phyloP scores from a whole-genome alignment of 2,113 vertebrate genomes.

The Centrocercus urophasianus region DNA sequence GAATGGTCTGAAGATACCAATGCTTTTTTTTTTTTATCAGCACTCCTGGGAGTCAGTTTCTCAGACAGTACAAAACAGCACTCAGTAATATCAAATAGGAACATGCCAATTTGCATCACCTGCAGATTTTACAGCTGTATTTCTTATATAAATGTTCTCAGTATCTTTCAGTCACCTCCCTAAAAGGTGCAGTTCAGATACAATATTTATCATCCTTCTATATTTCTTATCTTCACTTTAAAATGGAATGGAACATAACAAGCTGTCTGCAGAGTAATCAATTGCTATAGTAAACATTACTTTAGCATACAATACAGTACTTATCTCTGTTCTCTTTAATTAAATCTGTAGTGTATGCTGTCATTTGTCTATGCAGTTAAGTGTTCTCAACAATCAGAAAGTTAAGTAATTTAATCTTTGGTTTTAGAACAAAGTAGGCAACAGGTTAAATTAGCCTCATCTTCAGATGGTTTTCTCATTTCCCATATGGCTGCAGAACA shows the following conservation, averaged over 20 bases:
- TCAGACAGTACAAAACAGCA: not conserved
- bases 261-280: conserved; percentile 49
- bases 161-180: conserved; percentile 29
- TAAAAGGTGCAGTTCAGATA: not conserved
- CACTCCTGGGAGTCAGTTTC: not conserved
- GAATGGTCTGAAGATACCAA: not conserved
- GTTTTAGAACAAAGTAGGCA: conserved; percentile 7
- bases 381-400: conserved; percentile 8
- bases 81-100: not conserved
- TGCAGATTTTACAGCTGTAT: not conserved
- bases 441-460: conserved; percentile 7
- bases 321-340: conserved; percentile 56
- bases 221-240: conserved; percentile 50
- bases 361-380: conserved; percentile 31
- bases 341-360: conserved; percentile 35
- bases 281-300: conserved; percentile 60
- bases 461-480: not conserved
- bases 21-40: not conserved
- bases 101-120: not conserved
- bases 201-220: conserved; percentile 45
- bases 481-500: not conserved
- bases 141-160: conserved; percentile 17
- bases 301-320: conserved; percentile 34
- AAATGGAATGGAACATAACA: conserved; percentile 65
- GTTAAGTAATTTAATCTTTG: conserved; percentile 37